Percentiles rank a stretch among this genome's conserved stretches.
phyloP scores from a whole-genome alignment of 2,888 invertebrate genomes.

The Rhamnusium bicolor region DNA sequence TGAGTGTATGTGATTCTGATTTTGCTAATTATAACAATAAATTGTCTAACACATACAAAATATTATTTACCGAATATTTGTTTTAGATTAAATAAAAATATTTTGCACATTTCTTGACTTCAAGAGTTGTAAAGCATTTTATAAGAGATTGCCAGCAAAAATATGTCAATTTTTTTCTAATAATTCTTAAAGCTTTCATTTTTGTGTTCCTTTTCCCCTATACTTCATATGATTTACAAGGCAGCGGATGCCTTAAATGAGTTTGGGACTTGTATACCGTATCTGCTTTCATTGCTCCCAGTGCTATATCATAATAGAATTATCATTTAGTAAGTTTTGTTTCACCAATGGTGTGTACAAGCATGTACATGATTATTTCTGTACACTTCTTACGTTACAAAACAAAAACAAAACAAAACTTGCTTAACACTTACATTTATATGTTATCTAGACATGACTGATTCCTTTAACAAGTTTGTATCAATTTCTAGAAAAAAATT shows the following conservation, averaged over 20 bases:
- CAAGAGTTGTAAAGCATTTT: neutral
- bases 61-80: no score
- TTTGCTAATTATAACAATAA: no score
- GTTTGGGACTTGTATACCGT: constrained; percentile 7
- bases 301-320: constrained; percentile 15
- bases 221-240: constrained; percentile 11
- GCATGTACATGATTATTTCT: neutral
- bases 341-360: neutral
- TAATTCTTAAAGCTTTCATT: constrained; percentile 10
- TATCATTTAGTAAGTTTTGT: constrained; percentile 10
- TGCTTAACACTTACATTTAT: no score
- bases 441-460: no score
- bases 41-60: no score
- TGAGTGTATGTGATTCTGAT: no score
- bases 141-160: neutral
- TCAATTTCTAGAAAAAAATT: no score
- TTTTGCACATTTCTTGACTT: no score
- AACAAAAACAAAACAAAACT: no score
- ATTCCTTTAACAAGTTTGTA: no score
- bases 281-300: constrained; percentile 9
- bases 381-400: neutral
- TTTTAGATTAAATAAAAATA: neutral
- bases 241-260: constrained; percentile 27
- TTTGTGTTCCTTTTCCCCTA: constrained; percentile 14
- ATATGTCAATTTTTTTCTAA: constrained; percentile 2